phyloP scores from a whole-genome alignment of 1,140 invertebrate genomes.

The Dermatophagoides farinae region DNA sequence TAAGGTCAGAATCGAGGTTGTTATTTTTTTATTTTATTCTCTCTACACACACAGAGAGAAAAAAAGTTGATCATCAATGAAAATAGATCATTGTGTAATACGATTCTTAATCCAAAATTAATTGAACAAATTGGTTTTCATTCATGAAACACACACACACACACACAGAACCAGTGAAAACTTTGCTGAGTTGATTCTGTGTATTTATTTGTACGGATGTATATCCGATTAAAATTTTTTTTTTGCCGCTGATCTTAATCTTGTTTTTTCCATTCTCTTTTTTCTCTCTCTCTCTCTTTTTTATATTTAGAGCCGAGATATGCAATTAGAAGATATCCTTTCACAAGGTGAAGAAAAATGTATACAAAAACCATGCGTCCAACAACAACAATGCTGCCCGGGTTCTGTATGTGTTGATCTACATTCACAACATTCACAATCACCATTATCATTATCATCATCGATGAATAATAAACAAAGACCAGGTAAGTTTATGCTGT shows the following conservation, averaged over 20 bases:
- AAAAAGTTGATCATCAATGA: no score
- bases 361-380: conserved; percentile 31
- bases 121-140: no score
- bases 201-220: no score
- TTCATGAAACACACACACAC: no score
- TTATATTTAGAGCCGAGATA: neutral
- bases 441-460: conserved; percentile 27
- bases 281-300: neutral
- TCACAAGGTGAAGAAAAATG: conserved; percentile 18
- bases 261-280: neutral
- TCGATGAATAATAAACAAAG: neutral
- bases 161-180: no score
- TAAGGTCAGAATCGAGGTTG: no score
- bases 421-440: conserved; percentile 30
- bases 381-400: conserved; percentile 53
- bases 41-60: no score
- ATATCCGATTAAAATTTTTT: neutral
- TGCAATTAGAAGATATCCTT: conserved; percentile 18
- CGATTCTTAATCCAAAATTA: no score
- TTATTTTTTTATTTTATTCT: no score
- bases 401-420: conserved; percentile 47
- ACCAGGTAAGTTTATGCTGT: neutral
- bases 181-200: no score
- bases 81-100: no score
- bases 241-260: neutral